phyloP scores from a whole-genome alignment of 2,113 vertebrate species.

The Passer montanus region DNA sequence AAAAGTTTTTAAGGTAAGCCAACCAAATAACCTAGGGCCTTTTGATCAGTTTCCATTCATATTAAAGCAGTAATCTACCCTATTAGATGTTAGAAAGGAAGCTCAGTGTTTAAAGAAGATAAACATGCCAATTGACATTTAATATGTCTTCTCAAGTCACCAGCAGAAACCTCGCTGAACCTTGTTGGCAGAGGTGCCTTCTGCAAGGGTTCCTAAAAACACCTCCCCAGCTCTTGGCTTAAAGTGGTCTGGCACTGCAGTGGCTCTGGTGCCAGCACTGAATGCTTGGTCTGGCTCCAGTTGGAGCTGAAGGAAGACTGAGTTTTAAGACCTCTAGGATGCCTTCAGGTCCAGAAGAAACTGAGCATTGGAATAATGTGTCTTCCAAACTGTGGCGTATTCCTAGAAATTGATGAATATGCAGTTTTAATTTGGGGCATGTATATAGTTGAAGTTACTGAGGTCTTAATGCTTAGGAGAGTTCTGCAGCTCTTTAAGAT shows the following conservation, averaged over 20 bases:
- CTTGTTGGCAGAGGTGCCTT: constrained; percentile 15
- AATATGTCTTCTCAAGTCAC: constrained; percentile 5
- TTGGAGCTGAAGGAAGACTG: background rate
- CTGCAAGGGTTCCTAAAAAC: constrained; percentile 21
- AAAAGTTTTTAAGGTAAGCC: constrained; percentile 21
- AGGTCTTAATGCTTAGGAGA: background rate
- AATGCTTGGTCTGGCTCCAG: background rate
- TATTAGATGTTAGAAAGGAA: constrained; percentile 47
- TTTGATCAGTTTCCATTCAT: constrained; percentile 63
- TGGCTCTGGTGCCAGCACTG: background rate
- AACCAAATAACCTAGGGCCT: constrained; percentile 31
- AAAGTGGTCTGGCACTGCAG: background rate
- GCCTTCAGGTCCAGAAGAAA: constrained; percentile 28
- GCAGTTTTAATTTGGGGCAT: background rate
- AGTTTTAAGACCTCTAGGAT: background rate
- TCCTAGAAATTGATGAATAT: constrained; percentile 38
- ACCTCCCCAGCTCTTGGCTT: background rate
- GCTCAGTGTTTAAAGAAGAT: constrained; percentile 35
- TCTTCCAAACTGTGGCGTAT: background rate
- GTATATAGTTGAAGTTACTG: background rate
- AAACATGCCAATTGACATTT: constrained; percentile 48
- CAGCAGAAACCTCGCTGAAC: background rate
- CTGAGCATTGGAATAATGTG: background rate
- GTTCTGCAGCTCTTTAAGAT: background rate
- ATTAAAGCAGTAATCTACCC: constrained; percentile 18